These are phyloP conservation scores for Podiceps cristatus DNA, from an alignment of 2,113 vertebrate genomes.

Conservation along the genomic window DNA sequence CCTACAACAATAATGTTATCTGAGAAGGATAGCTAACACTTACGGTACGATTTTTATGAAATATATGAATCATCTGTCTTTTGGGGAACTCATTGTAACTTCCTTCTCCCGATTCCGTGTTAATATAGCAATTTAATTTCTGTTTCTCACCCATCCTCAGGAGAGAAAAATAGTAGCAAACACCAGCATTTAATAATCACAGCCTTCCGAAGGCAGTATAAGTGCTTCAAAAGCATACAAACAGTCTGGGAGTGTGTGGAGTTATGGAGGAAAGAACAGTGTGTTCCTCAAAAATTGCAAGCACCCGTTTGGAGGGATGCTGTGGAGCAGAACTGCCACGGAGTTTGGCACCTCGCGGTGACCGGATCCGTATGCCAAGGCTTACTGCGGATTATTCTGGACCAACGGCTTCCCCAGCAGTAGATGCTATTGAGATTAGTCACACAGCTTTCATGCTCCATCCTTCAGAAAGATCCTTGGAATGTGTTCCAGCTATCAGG, in stretches of 20 bases:
- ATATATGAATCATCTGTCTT: constrained; percentile 59
- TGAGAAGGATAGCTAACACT: constrained; percentile 3
- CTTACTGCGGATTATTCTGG: constrained; percentile 29
- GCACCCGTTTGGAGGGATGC: background rate
- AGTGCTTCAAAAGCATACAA: background rate
- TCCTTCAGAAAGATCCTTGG: constrained; percentile 22
- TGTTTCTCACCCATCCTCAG: background rate
- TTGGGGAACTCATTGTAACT: background rate
- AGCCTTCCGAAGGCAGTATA: background rate
- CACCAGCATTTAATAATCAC: background rate
- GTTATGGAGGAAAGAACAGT: background rate
- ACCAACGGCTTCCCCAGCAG: background rate
- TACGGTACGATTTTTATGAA: constrained; percentile 43
- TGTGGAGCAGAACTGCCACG: background rate
- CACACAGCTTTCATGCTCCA: background rate
- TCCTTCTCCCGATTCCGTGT: constrained; percentile 8
- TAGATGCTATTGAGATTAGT: constrained; percentile 52
- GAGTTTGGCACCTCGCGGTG: background rate
- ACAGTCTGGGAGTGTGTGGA: background rate
- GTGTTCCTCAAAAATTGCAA: background rate
- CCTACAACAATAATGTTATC: constrained; percentile 47
- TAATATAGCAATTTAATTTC: constrained; percentile 40
- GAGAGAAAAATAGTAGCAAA: constrained; percentile 9
- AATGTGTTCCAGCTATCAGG: background rate
- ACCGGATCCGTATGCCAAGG: background rate